A percentile compares a stretch with the other conserved stretches of the same genome.
These are phyloP conservation scores for Ameiurus melas DNA, from an alignment of 2,113 vertebrate species.

Conservation along the genomic window DNA sequence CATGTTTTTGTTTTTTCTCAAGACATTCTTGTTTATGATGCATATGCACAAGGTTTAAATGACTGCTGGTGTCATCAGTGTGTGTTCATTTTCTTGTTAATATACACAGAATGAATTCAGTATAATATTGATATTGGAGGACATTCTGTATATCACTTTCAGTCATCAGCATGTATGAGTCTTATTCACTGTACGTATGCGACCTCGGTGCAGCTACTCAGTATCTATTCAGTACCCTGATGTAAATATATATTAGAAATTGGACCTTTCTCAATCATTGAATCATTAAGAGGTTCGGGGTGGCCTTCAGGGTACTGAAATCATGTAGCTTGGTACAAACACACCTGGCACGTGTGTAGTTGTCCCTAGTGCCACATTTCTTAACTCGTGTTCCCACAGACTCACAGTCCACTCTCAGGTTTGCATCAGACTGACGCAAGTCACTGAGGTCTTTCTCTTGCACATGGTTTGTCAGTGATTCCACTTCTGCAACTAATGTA, in stretches of 20 bases:
- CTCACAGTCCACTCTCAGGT: neutral
- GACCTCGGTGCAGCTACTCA: neutral
- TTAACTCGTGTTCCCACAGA: neutral
- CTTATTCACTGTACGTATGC: neutral
- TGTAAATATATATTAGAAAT: neutral
- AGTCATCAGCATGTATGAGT: neutral
- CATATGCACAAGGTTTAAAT: neutral
- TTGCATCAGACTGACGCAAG: neutral
- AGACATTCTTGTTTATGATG: neutral
- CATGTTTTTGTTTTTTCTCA: too few species aligned
- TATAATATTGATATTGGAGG: neutral
- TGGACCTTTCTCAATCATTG: slow-evolving; percentile 8
- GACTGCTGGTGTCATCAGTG: neutral
- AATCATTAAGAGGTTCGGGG: slow-evolving; percentile 44
- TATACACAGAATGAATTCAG: neutral
- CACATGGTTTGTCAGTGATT: neutral
- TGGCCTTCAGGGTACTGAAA: slow-evolving; percentile 39
- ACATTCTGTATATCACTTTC: neutral
- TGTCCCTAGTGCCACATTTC: neutral
- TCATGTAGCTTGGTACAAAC: neutral
- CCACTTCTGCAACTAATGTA: neutral
- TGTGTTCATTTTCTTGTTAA: neutral
- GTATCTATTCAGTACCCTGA: neutral
- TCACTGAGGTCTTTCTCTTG: neutral
- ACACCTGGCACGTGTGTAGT: neutral